Base-by-base conservation (phyloP, 37 sponge, comb jelly and placozoan species). In the Petrosia ficiformis region DNA sequence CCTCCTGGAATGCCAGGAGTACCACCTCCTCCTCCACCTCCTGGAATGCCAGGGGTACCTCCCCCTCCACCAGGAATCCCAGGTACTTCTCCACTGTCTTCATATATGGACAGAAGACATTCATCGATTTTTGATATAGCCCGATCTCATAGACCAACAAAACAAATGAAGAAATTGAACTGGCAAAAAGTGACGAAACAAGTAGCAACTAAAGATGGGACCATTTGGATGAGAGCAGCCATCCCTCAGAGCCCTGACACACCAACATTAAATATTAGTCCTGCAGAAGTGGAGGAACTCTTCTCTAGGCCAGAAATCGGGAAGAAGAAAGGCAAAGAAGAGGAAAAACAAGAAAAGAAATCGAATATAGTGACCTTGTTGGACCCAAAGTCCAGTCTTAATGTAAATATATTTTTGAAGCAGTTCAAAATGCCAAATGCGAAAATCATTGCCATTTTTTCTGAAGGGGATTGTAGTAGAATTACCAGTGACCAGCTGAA, bases 391-490 rank as follows among this genome's bases (percentile, higher is more conserved):
- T 69, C 86, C 0, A 92, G 86, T 70, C 58, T 95, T 30, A 95
- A 95, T 77, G 80, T 95, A 72, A 95, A 88, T 86, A 91, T 95
- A 31, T 95, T 95, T 77, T 75, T 95, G 72, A 95, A 88, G 73
- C 96, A 95, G 86, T 95, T 95, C 67, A 87, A 81, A 56, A 81
- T 44, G 84, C 56, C 84, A 31, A 90, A 90, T 39, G 73, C 28
- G 2, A 56, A 70, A 3, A 44, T 90, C 0, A 78, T 90, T 1
- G 31, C 39, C 0, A 75, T 87, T 44, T 74, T 92, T 41, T n/a
- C 28, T 0, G 74, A 76, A n/a, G 93, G 93, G 0, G 80, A 92
- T 37, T 44, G 57, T 32, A 59, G 73, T 16, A 74, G 43, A 34
- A 80, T 92, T 29, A 74, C 72, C 21, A 59, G 79, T 39, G 93